Base-by-base conservation (phyloP, 2,797 vertebrate genomes). In the Halcyon chelicuti region DNA sequence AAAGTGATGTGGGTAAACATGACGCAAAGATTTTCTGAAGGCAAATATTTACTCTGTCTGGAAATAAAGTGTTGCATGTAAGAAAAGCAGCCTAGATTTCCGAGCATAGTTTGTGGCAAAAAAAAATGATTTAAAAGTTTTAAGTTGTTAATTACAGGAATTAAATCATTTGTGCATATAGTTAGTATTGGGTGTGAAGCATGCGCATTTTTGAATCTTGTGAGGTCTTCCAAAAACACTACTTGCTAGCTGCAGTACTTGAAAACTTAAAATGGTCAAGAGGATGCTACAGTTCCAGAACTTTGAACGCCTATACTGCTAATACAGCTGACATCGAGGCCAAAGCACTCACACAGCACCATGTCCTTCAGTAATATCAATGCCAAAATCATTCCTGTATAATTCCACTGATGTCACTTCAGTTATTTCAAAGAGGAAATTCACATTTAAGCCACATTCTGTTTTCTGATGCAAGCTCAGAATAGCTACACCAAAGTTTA, bases 371-470 rank as follows among this genome's bases (percentile, higher is more conserved):
- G 96, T 74, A 95, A 46, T 29, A 60, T 86, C 88, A 88, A 91
- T 88, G 95, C 93, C 96, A 96, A 91, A 96, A 95, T 95, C 66
- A 96, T 94, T 95, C 94, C 94, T 84, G 90, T 97, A 92, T 96
- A 96, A 97, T 96, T 96, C 95, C 96, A 97, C 96, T 93, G 92
- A 95, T 96, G 96, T 95, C 93, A 97, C 95, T 93, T 94, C 58
- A 70, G 85, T 96, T 90, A 95, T 95, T 96, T 94, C 89, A 94
- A 94, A 93, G 73, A 91, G 93, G 93, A 96, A 96, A 96, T 95
- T 94, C 85, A 93, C 81, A 91, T 92, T 93, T 93, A 94, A 94
- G 96, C 76, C 88, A 94, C 63, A 14, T 94, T 96, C 88, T 95
- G 66, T 90, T 94, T 94, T 96, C 85, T 93, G 82, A 88, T 95